Evolutionary conservation across 2,797 vertebrate species (phyloP), one percentile per base, ranked within the genome.

Genomic region (Hirundo rustica): DNA sequence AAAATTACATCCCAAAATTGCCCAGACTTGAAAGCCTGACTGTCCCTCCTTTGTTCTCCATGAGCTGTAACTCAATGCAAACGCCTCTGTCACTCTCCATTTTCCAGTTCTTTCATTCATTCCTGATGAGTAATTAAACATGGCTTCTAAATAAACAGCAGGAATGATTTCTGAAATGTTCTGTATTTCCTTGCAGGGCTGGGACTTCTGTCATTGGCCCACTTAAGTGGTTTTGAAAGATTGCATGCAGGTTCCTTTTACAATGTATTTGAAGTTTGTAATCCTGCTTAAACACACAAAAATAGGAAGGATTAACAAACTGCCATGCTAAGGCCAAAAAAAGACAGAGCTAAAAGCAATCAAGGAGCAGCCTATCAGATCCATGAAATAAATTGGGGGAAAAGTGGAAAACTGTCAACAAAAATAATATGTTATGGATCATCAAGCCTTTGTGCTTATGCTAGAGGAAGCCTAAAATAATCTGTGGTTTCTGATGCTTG

Each of bases 141-240:
- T 98, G 98, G 98, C 98, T 98, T 97, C 96, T 97, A 98, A 98
- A 98, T 99, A 99, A 99, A 99, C 98, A 99, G 85, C 72, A 94
- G 88, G 97, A 96, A 97, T 97, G 96, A 96, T 97, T 98, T 97
- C 95, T 54, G 23, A 96, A 96, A 92, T 88, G 88, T 87, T 96
- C 95, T 89, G 79, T 95, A 88, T 98, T 97, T 97, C 78, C 95
- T 98, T 96, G 94, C 80, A 84, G 88, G 87, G 62, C 91, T 93
- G 83, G 85, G 88, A 74, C 93, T 93, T 96, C 96, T 97, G 97
- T 96, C 96, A 92, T 94, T 93, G 88, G 85, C 96, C 97, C 93
- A 9, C 91, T 96, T 98, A 98, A 99, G 96, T 98, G 98, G 93
- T 98, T 98, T 97, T 98, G 98, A 99, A 98, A 96, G 98, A 86